Evolutionary conservation across 2,113 vertebrate genomes (phyloP), one percentile per base, ranked within the genome.

Genomic region (Phylloscopus trochiloides): DNA sequence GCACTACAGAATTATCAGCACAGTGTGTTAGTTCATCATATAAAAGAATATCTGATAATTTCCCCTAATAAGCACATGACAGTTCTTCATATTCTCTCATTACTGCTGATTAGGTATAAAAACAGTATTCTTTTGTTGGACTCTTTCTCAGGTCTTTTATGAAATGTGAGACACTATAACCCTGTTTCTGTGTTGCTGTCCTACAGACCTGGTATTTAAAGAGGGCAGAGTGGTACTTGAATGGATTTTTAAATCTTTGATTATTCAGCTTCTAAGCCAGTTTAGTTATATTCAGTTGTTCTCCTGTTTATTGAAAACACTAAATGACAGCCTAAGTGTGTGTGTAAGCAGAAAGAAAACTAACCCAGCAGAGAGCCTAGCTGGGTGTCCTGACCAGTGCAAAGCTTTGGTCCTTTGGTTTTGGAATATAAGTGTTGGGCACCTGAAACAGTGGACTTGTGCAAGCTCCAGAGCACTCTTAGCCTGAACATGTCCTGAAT

Each of bases 41-140:
- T 92, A 97, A 97, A 97, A 98, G 97, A 97, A 95, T 97, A 97
- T 98, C 97, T 98, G 97, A 98, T 98, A 94, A 97, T 97, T 98
- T 97, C 82, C 97, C 78, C 92, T 98, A 98, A 98, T 98, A 98
- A 97, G 97, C 97, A 97, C 96, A 98, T 97, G 97, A 97, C 97
- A 98, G 97, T 97, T 96, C 91, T 97, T 98, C 97, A 97, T 97
- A 98, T 97, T 97, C 96, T 96, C 97, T 97, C 97, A 98, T 98
- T 98, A 97, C 62, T 97, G 87, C 42, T 97, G 97, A 97, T 98
- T 96, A 96, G 96, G 88, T 96, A 61, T 97, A 97, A 98, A 98
- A 97, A 25, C 95, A 97, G 92, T 94, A 94, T 90, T 96, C 89
- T 96, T 97, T 96, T 97, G 96, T 96, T 96, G 83, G 93, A 91